Conservation (phyloP, 2,888 invertebrate genomes). For the Cremastobaeus sp. region DNA sequence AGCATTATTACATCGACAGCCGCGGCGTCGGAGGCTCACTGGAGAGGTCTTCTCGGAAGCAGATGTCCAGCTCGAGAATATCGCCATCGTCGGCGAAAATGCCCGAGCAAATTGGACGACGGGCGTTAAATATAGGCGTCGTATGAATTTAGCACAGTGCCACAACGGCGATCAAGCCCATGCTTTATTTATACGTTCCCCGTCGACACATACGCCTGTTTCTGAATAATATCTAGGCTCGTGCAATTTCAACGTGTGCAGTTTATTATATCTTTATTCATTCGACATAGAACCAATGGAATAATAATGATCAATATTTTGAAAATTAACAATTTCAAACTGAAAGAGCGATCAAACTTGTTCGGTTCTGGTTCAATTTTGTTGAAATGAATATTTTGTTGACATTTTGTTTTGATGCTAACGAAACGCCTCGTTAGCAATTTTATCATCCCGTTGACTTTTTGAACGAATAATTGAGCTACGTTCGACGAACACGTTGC, state of each 20-base stretch:
- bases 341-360: no score
- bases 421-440: slow-evolving; percentile 57
- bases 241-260: no score
- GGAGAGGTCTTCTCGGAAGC: not conserved
- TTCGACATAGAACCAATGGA: no score
- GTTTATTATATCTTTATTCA: no score
- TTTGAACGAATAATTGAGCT: slow-evolving; percentile 44
- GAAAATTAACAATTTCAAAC: no score
- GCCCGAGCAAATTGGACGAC: slow-evolving; percentile 15
- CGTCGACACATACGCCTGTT: no score
- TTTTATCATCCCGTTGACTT: slow-evolving; percentile 53
- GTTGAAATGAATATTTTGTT: no score
- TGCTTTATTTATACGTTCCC: slow-evolving; percentile 74
- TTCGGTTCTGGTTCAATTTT: no score
- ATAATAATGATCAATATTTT: no score
- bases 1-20: no score
- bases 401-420: slow-evolving; percentile 53
- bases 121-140: slow-evolving; percentile 72
- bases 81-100: slow-evolving; percentile 14
- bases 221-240: no score
- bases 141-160: slow-evolving; percentile 71
- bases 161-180: slow-evolving; percentile 69
- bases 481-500: slow-evolving; percentile 47
- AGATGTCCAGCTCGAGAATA: no score
- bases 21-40: not conserved